phyloP scores from a whole-genome alignment of 2,797 vertebrate species.

The Eulemur coronatus region DNA sequence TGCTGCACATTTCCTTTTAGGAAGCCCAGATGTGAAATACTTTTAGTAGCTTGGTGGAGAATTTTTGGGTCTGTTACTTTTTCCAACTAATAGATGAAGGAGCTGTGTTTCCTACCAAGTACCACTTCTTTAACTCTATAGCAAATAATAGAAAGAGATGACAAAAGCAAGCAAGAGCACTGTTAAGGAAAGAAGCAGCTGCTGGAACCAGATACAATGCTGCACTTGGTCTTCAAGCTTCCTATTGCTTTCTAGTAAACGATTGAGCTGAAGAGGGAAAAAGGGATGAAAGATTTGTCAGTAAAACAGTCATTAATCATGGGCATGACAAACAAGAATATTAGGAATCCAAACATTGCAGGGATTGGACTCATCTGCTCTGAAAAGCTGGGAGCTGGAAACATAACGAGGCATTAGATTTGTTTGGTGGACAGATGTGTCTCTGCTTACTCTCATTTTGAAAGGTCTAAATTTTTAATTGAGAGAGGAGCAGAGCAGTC shows the following conservation, averaged over 20 bases:
- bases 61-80: conserved; percentile 49
- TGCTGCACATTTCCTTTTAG: conserved; percentile 21
- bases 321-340: background rate
- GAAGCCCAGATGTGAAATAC: conserved; percentile 41
- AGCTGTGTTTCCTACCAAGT: conserved; percentile 28
- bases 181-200: conserved; percentile 89
- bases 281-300: conserved; percentile 63
- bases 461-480: conserved; percentile 6
- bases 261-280: conserved; percentile 87
- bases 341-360: conserved; percentile 35
- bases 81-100: background rate
- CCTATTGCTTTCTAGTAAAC: conserved; percentile 86
- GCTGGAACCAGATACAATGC: conserved; percentile 92
- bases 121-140: conserved; percentile 72
- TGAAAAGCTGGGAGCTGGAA: background rate
- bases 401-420: background rate
- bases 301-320: conserved; percentile 25
- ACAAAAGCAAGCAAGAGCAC: conserved; percentile 87
- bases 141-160: conserved; percentile 87
- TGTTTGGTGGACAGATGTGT: background rate
- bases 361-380: background rate
- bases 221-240: conserved; percentile 93
- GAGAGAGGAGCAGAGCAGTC: background rate
- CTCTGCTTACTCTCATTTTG: background rate
- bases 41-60: conserved; percentile 50